A percentile compares a stretch with the other conserved stretches of the same genome.
phyloP scores from a whole-genome alignment of 2,888 invertebrate genomes.

The Margaritifera margaritifera region DNA sequence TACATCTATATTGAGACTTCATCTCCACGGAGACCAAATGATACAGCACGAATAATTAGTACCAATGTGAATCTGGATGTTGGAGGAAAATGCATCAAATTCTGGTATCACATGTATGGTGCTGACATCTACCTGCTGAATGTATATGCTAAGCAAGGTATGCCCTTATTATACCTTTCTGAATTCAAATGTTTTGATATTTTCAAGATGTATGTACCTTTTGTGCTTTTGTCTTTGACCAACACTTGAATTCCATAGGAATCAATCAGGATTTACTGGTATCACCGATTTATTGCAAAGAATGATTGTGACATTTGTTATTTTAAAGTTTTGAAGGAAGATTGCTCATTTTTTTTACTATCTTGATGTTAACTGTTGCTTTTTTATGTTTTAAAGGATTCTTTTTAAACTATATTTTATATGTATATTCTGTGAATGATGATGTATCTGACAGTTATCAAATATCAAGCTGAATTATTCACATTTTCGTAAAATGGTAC shows the following conservation, averaged over 20 bases:
- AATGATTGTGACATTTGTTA: too few relatives aligned
- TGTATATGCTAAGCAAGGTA: constrained; percentile 54
- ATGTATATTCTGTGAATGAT: too few relatives aligned
- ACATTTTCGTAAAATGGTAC: too few relatives aligned
- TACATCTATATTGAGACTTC: constrained; percentile 65
- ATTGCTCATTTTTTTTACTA: too few relatives aligned
- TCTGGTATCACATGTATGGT: constrained; percentile 70
- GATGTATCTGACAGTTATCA: too few relatives aligned
- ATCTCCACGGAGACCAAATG: constrained; percentile 31
- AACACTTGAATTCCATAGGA: neutral
- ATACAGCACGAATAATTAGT: constrained; percentile 57
- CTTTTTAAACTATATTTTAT: too few relatives aligned
- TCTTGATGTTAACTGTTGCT: too few relatives aligned
- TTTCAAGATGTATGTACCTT: neutral
- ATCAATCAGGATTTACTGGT: neutral
- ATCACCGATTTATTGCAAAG: too few relatives aligned
- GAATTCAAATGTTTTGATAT: too few relatives aligned
- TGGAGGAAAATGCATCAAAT: constrained; percentile 54
- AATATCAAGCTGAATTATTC: too few relatives aligned
- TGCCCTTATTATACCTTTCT: neutral
- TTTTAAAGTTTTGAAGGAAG: too few relatives aligned
- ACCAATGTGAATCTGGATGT: constrained; percentile 23
- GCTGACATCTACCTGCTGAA: constrained; percentile 57
- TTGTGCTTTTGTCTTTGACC: neutral
- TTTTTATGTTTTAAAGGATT: too few relatives aligned